phyloP scores from a whole-genome alignment of 35 echinoderm and acorn worm species.

The Ophiothrix spiculata region DNA sequence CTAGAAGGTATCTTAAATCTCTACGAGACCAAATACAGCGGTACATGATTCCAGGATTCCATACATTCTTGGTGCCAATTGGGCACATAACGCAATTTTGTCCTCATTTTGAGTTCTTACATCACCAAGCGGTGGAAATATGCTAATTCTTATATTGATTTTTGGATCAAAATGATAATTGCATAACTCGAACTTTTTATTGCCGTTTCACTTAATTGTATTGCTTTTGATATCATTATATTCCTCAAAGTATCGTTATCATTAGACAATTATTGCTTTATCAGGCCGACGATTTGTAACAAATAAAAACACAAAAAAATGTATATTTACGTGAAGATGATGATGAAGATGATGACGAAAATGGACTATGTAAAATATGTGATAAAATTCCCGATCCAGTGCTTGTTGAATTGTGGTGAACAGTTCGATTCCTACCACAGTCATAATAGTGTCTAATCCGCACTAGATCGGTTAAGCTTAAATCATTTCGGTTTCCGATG shows the following conservation, averaged over 20 bases:
- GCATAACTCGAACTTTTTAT: no score
- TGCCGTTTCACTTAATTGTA: no score
- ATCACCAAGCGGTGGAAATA: no score
- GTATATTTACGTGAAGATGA: not conserved
- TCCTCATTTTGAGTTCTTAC: no score
- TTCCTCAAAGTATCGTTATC: not conserved
- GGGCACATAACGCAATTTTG: no score
- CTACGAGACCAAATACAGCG: no score
- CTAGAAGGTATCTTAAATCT: no score
- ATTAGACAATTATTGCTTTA: not conserved
- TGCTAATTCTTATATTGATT: no score
- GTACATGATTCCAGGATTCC: no score
- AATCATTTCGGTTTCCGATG: slow-evolving; percentile 59
- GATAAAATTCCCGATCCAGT: no score
- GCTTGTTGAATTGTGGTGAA: not conserved
- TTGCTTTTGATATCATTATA: not conserved
- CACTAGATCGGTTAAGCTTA: slow-evolving; percentile 60
- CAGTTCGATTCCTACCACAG: slow-evolving; percentile 47
- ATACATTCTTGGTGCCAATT: no score
- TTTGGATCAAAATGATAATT: no score
- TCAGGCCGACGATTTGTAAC: not conserved
- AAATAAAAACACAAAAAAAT: not conserved
- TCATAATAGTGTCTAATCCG: slow-evolving; percentile 63
- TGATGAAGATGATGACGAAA: not conserved
- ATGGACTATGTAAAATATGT: not conserved